phyloP scores from a whole-genome alignment of 2,113 vertebrate genomes.

The Glaucidium brasilianum region DNA sequence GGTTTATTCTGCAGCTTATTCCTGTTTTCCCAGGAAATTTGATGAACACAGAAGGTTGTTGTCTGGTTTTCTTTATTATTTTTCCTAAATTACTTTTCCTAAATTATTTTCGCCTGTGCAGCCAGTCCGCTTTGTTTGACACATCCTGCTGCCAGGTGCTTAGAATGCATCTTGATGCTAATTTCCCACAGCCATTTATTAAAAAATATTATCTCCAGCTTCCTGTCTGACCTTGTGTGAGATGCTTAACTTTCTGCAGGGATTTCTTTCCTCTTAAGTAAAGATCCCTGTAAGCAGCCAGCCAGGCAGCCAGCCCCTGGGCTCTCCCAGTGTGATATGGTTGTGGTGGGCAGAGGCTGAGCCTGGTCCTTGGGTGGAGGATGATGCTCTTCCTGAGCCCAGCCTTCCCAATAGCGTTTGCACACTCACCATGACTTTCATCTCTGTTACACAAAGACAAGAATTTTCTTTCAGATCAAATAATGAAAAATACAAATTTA shows the following conservation, averaged over 20 bases:
- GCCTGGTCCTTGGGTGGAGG: not conserved
- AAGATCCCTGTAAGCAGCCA: not conserved
- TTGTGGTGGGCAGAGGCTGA: not conserved
- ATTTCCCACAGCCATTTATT: constrained; percentile 9
- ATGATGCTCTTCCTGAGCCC: not conserved
- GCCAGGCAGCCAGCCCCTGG: not conserved
- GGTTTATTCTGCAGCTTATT: not conserved
- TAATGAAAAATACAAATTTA: not conserved
- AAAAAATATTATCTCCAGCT: not conserved
- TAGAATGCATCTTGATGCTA: not conserved
- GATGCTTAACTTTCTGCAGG: not conserved
- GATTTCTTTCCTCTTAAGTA: not conserved
- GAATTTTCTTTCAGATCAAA: not conserved
- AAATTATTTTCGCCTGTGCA: not conserved
- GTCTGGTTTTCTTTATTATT: not conserved
- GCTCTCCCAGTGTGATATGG: not conserved
- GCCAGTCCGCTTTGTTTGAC: not conserved
- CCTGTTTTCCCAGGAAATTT: constrained; percentile 7
- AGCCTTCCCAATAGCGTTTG: not conserved
- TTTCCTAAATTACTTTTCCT: not conserved
- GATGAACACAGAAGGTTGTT: not conserved
- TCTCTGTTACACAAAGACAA: not conserved
- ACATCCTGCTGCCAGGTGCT: not conserved
- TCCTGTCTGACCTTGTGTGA: not conserved
- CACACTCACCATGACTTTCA: not conserved